phyloP scores from a whole-genome alignment of 92 coral and sea anemone genomes.

The Ricordea florida region DNA sequence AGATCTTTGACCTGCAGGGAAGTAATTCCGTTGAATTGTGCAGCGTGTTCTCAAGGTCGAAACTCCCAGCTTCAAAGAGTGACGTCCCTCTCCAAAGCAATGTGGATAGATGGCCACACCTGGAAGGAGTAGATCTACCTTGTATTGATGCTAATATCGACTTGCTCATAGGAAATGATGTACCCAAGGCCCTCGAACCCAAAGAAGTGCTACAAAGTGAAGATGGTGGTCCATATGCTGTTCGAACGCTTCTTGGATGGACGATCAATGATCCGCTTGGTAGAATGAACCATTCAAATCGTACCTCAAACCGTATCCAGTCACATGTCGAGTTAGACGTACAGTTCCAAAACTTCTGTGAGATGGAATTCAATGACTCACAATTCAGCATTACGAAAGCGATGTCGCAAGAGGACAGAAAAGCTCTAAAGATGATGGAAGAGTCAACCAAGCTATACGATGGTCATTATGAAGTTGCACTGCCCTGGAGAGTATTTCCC shows the following conservation, averaged over 20 bases:
- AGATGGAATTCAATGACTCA: constrained; percentile 63
- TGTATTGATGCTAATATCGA: constrained; percentile 40
- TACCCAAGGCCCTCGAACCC: constrained; percentile 57
- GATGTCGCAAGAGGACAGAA: constrained; percentile 55
- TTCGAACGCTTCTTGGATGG: constrained; percentile 67
- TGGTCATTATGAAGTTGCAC: constrained; percentile 50
- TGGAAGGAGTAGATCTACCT: constrained; percentile 21
- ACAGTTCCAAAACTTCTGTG: constrained; percentile 58
- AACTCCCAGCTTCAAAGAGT: constrained; percentile 37
- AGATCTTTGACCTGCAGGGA: constrained; percentile 43
- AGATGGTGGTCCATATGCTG: constrained; percentile 63
- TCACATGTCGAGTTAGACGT: constrained; percentile 17
- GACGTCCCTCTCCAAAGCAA: constrained; percentile 51
- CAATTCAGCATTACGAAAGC: constrained; percentile 17
- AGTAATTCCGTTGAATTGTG: constrained; percentile 35
- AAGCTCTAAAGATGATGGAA: constrained; percentile 29
- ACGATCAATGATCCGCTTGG: constrained; percentile 75
- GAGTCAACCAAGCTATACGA: not conserved
- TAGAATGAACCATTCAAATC: constrained; percentile 4
- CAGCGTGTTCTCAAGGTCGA: constrained; percentile 34
- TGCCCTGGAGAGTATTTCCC: constrained; percentile 50
- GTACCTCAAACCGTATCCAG: constrained; percentile 24
- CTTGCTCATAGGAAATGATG: constrained; percentile 62
- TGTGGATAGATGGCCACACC: constrained; percentile 46
- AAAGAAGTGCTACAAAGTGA: constrained; percentile 45